Percentiles rank a stretch among this genome's conserved stretches.
phyloP scores from a whole-genome alignment of 2,888 invertebrate genomes.

The Rhorus exstirpatorius region DNA sequence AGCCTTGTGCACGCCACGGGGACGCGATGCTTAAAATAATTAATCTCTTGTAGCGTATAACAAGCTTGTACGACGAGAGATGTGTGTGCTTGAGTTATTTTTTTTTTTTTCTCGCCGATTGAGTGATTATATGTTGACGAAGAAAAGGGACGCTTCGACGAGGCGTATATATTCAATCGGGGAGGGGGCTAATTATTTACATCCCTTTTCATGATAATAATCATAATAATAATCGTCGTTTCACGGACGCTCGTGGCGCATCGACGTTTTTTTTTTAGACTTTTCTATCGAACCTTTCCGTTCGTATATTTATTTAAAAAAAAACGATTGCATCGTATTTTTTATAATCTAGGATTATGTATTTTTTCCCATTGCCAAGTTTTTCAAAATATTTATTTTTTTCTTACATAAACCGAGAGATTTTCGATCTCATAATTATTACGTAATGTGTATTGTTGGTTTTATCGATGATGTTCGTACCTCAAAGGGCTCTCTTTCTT shows the following conservation, averaged over 20 bases:
- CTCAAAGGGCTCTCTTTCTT: conserved; percentile 51
- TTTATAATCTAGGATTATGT: neutral
- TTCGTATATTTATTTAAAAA: conserved; percentile 30
- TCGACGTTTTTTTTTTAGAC: conserved; percentile 15
- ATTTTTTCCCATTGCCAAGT: conserved; percentile 16
- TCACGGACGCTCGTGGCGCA: conserved; percentile 54
- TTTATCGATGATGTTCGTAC: conserved; percentile 35
- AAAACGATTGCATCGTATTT: neutral
- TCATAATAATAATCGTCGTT: conserved; percentile 49
- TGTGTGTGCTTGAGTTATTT: conserved; percentile 31
- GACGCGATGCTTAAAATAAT: conserved; percentile 68
- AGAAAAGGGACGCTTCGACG: conserved; percentile 54
- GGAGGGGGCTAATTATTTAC: conserved; percentile 55
- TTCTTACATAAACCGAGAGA: neutral
- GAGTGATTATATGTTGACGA: conserved; percentile 60
- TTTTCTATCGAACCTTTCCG: conserved; percentile 19
- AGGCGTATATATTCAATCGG: conserved; percentile 63
- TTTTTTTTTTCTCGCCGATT: conserved; percentile 62
- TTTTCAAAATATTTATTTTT: conserved; percentile 1
- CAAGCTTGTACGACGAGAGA: conserved; percentile 25
- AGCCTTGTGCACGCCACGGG: conserved; percentile 63
- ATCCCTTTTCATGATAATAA: conserved; percentile 47
- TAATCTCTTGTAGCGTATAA: conserved; percentile 54
- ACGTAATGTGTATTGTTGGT: conserved; percentile 8
- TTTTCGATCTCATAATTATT: conserved; percentile 7